Base-by-base conservation (phyloP, 2,113 vertebrate genomes). In the Ochotona princeps region DNA sequence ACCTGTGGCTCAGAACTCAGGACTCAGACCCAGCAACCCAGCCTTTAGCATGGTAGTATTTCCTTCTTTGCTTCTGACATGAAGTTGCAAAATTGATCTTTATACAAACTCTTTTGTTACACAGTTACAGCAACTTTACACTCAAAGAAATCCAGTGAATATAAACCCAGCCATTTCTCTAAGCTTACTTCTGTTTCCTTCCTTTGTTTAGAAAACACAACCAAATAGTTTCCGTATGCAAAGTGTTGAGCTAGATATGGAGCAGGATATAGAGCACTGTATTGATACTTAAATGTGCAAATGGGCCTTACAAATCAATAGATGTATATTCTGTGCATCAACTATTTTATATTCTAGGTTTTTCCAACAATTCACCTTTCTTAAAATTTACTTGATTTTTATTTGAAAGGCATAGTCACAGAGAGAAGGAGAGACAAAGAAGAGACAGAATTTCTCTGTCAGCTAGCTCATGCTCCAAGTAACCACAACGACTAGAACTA, bases 61-160 rank as follows among this genome's bases (percentile, higher is more conserved):
- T 47, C 18, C 73, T 83, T 47, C 38, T 57, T 91, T 91, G 38
- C 66, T 72, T 90, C 82, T 90, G 44, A 63, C 14, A 25, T 85
- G 84, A 88, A 95, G 82, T 72, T 67, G 47, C 95, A 93, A 90
- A 81, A 47, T 57, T 95, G 49, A 79, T 79, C 57, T 87, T 78
- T 89, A 80, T 47, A 47, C 87, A 82, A 88, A 54, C 7, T 87
- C 35, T 60, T 79, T 84, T 82, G 72, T 83, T 82, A 79, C 44
- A 21, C 38, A 87, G 79, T 78, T 92, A 83, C 84, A 76, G 14
- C 35, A 76, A 49, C 21, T 92, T 80, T 78, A 66, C 3, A 94
- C 65, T 85, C 79, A 95, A 92, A 92, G 26, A 92, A 94, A 93
- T 79, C 57, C 72, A 38, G 93, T 92, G 18, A 92, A 76, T 92